phyloP scores from a whole-genome alignment of 2,113 vertebrate species.

The Nymphicus hollandicus region DNA sequence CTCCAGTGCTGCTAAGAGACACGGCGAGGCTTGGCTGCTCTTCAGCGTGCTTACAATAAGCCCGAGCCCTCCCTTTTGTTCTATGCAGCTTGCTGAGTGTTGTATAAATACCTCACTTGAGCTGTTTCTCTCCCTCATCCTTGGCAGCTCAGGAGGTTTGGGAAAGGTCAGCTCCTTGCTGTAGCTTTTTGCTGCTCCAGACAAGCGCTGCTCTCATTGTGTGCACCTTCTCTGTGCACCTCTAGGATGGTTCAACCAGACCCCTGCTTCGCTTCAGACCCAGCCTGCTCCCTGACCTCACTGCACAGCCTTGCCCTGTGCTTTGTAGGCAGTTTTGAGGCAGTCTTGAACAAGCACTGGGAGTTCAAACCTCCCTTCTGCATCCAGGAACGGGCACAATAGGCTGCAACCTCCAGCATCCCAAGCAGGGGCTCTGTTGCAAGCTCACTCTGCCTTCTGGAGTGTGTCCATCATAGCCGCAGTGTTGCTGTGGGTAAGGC shows the following conservation, averaged over 20 bases:
- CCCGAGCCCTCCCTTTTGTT: neutral
- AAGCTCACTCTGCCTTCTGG: neutral
- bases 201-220: neutral
- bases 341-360: neutral
- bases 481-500: neutral
- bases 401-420: neutral
- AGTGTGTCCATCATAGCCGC: neutral
- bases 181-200: neutral
- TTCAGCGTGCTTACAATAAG: neutral
- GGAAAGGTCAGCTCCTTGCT: slow-evolving; percentile 37
- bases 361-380: neutral
- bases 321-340: neutral
- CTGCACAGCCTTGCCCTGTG: neutral
- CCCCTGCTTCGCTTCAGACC: neutral
- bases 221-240: neutral
- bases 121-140: neutral
- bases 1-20: slow-evolving; percentile 16
- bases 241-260: neutral
- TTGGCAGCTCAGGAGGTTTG: neutral
- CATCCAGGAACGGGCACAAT: rapidly evolving
- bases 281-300: neutral
- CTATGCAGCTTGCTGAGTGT: neutral
- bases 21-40: neutral
- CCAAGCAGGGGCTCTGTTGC: neutral
- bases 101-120: neutral